Base-by-base conservation (phyloP, 1,140 invertebrate genomes). In the Mycetomoellerius zeteki region DNA sequence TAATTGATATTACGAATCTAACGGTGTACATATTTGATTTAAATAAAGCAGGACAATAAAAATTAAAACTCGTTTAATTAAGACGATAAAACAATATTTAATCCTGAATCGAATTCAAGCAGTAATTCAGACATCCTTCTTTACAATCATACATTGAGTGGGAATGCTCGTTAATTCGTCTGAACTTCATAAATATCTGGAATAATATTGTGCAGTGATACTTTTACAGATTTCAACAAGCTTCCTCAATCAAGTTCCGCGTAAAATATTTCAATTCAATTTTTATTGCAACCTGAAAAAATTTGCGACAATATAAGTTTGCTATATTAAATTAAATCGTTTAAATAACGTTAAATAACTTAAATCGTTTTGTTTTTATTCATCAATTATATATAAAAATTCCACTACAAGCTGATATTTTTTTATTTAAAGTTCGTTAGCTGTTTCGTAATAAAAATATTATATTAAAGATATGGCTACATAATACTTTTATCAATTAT, bases 51-150 rank as follows among this genome's bases (percentile, higher is more conserved):
- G n/a, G 33, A 37, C 14, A 65, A 54, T 30, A 10, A 56, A 65
- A 37, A 7, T 19, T 0, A 3, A 67, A 21, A 2, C 7, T 67
- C 1, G 10, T 67, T 21, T 67, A 67, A 67, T 37, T 21, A 4
- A 67, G 5, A 14, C 37, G 37, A 67, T n/a, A 43, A 2, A 37
- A n/a, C 64, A 82, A 54, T 64, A 73, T 52, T 19, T 67, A 60
- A 80, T 76, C 47, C 2, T 19, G 37, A 50, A 21, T 87, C 24
- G 21, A 78, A 71, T 86, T 86, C 52, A 56, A 75, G 65, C 71
- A 87, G 78, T 78, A 14, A 52, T 73, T 87, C 24, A 21, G 76
- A 37, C 24, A 30, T 6, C 0, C 14, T 54, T 21, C 21, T 52
- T 2, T 33, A 33, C 2, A 14, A 19, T n/a, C 7, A 56, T 16